phyloP scores from a whole-genome alignment of 2,888 invertebrate species.

The Orchesella flavescens region DNA sequence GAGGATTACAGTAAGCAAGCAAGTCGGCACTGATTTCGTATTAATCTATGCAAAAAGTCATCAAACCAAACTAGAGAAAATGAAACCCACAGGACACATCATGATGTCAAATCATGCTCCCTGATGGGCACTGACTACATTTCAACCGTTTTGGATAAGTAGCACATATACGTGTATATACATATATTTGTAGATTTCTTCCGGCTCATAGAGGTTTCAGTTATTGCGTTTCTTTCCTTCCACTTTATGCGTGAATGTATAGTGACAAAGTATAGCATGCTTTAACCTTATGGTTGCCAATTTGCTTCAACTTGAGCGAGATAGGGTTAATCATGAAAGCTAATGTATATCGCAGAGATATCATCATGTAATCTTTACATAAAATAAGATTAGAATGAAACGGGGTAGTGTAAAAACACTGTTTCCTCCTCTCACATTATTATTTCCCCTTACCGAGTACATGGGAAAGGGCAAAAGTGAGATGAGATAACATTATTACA shows the following conservation, averaged over 20 bases:
- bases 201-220: not conserved
- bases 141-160: constrained; percentile 23
- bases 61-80: constrained; percentile 39
- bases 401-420: constrained; percentile 35
- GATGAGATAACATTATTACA: constrained; percentile 45
- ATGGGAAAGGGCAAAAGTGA: constrained; percentile 11
- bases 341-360: constrained; percentile 38
- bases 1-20: not conserved
- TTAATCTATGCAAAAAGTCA: constrained; percentile 35
- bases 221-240: constrained; percentile 13
- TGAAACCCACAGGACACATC: constrained; percentile 59
- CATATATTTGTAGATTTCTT: not conserved
- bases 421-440: not conserved
- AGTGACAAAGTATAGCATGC: not conserved
- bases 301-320: constrained; percentile 20
- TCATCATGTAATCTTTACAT: constrained; percentile 55
- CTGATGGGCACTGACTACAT: constrained; percentile 46
- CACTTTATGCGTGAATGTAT: not conserved
- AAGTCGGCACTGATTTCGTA: constrained; percentile 8
- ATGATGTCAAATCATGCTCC: constrained; percentile 54
- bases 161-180: not conserved
- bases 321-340: constrained; percentile 50
- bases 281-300: constrained; percentile 18
- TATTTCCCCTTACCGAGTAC: not conserved
- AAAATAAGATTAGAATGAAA: constrained; percentile 36